Conservation (phyloP, 1,140 invertebrate species). For the Metaphire vulgaris region DNA sequence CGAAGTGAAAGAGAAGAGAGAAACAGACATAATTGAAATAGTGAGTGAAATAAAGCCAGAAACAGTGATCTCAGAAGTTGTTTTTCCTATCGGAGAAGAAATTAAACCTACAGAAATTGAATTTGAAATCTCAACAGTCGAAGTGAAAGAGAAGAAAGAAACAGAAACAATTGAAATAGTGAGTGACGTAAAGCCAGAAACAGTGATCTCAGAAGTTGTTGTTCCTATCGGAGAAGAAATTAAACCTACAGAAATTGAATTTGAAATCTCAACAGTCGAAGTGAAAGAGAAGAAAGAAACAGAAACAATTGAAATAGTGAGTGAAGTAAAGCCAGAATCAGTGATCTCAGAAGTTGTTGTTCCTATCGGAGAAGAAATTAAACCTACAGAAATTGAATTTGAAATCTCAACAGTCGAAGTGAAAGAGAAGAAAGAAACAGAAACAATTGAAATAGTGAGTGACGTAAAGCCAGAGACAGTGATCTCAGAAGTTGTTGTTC, state of each 20-base stretch:
- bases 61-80: not conserved
- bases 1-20: constrained; percentile 18
- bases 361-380: constrained; percentile 14
- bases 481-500: not conserved
- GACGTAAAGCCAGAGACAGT: not conserved
- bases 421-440: constrained; percentile 3
- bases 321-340: constrained; percentile 15
- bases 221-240: constrained; percentile 22
- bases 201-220: constrained; percentile 3
- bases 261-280: constrained; percentile 22
- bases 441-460: not conserved
- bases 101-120: constrained; percentile 21
- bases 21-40: not conserved
- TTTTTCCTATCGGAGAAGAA: not conserved
- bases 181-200: not conserved
- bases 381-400: constrained; percentile 18
- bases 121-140: constrained; percentile 16
- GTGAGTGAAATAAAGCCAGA: not conserved
- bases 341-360: constrained; percentile 21
- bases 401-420: constrained; percentile 23
- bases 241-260: constrained; percentile 15
- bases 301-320: constrained; percentile 23
- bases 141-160: constrained; percentile 18
- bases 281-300: not conserved
- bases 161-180: not conserved